Evolutionary conservation across 2,888 invertebrate genomes (phyloP), one percentile per base, ranked within the genome.

Genomic region (Abrostola triplasia): DNA sequence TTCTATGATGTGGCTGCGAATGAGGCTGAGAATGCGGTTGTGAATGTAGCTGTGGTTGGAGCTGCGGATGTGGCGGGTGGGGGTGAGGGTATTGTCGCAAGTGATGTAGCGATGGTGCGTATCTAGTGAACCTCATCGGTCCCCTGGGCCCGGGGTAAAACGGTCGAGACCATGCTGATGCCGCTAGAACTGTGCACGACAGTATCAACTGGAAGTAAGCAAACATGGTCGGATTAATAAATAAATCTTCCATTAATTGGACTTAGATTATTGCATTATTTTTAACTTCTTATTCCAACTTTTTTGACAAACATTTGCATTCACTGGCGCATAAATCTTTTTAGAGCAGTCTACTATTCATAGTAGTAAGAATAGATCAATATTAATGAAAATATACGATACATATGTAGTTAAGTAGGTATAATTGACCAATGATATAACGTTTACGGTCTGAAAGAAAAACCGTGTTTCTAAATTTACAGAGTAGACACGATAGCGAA

Each of bases 81-180:
- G 59, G 62, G 5, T 48, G 54, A 8, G 40, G 12, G 24, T 73
- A 53, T 8, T 59, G 64, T 11, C 58, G 63, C 0, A 66, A 7
- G 24, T 76, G 60, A 49, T 83, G 80, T 0, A 82, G 84, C 0
- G 83, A 87, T 5, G 87, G 84, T 0, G 89, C 92, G 24, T 83
- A 92, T 74, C 93, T 87, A 13, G 90, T 90, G 54, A 89, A 86
- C 24, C 92, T 85, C 44, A 87, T 59, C 0, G 88, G 90, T 5
- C 79, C 80, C 58, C 89, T 80, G 0, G 82, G 85, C 0, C 83
- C 85, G 0, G 90, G 89, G 63, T 91, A 88, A 79, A 86, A 91
- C 0, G 93, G 93, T n/a, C 83, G 57, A 0, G 92, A 91, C 93
- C 93, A 93, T 5, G 90, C 90, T 55, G 89, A 81, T 2, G 81